These are phyloP conservation scores for Selenia dentaria DNA, from an alignment of 2,888 invertebrate genomes.

Conservation along the genomic window DNA sequence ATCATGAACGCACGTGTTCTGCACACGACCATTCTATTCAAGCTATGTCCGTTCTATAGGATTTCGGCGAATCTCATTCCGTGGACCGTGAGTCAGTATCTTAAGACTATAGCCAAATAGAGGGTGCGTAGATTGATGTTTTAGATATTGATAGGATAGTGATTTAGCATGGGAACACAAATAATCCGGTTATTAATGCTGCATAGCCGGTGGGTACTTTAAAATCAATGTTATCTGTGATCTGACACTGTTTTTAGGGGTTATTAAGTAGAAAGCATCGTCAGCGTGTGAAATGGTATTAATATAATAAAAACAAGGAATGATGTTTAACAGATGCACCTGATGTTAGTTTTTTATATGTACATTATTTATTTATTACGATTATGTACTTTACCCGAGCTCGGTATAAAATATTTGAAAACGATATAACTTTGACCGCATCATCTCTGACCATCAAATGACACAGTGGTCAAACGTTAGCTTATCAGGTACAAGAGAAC, in stretches of 20 bases:
- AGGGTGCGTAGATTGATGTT: conserved; percentile 75
- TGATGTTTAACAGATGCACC: too few relatives aligned
- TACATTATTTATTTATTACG: too few relatives aligned
- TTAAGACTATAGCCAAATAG: conserved; percentile 80
- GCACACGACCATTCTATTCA: conserved; percentile 69
- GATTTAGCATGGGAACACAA: conserved; percentile 76
- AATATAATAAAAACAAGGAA: too few relatives aligned
- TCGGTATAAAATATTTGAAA: too few relatives aligned
- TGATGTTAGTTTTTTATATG: too few relatives aligned
- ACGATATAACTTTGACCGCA: too few relatives aligned
- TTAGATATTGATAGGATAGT: conserved; percentile 80
- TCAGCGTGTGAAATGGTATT: conserved; percentile 9
- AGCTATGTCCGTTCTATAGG: conserved; percentile 59
- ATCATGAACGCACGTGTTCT: conserved; percentile 72
- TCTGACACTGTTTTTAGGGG: conserved; percentile 12
- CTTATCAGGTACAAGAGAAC: too few relatives aligned
- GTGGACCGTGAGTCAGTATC: conserved; percentile 65
- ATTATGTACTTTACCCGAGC: too few relatives aligned
- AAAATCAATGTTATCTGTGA: conserved; percentile 17
- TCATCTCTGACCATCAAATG: too few relatives aligned
- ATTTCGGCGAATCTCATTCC: conserved; percentile 77
- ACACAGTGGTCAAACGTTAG: too few relatives aligned
- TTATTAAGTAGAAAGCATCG: conserved; percentile 3
- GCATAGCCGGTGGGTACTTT: conserved; percentile 15
- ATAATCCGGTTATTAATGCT: conserved; percentile 54